Evolutionary conservation across 2,113 vertebrate species (phyloP).

Genomic region (Ophiodon elongatus): DNA sequence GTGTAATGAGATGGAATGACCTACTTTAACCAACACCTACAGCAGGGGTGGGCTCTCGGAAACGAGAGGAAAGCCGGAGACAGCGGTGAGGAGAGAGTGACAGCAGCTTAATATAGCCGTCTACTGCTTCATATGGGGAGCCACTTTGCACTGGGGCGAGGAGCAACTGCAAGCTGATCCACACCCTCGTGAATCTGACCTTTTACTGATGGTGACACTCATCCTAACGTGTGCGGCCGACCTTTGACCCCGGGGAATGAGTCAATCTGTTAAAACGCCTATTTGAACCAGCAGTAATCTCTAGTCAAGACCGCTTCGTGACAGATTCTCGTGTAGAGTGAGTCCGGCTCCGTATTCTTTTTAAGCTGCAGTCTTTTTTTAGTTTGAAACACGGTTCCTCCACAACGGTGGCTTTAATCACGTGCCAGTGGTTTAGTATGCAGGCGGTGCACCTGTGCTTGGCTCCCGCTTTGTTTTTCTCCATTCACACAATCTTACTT

Average conservation of each 20-base stretch:
- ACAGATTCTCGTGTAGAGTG: background rate
- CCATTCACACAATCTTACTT: slow-evolving; percentile 37
- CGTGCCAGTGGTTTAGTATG: slow-evolving; percentile 5
- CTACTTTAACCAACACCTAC: slow-evolving; percentile 59
- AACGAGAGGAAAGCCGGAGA: background rate
- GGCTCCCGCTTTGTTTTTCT: slow-evolving; percentile 42
- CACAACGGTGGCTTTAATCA: slow-evolving; percentile 14
- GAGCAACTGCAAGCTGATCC: slow-evolving; percentile 14
- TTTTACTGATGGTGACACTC: slow-evolving; percentile 41
- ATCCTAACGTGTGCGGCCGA: slow-evolving; percentile 14
- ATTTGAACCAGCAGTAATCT: background rate
- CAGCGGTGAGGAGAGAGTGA: background rate
- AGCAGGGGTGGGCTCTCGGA: slow-evolving; percentile 19
- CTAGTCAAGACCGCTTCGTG: background rate
- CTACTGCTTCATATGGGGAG: background rate
- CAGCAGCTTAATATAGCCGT: slow-evolving; percentile 18
- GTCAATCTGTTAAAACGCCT: slow-evolving; percentile 9
- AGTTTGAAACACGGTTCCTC: slow-evolving; percentile 4
- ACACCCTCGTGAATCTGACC: slow-evolving; percentile 18
- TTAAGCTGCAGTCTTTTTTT: background rate
- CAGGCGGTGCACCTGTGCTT: background rate
- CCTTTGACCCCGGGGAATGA: background rate
- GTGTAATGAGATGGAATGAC: slow-evolving; percentile 59
- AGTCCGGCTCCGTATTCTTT: background rate
- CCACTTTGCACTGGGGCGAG: background rate